Evolutionary conservation across 2,888 invertebrate genomes (phyloP).

Genomic region (Leistus spinibarbis): DNA sequence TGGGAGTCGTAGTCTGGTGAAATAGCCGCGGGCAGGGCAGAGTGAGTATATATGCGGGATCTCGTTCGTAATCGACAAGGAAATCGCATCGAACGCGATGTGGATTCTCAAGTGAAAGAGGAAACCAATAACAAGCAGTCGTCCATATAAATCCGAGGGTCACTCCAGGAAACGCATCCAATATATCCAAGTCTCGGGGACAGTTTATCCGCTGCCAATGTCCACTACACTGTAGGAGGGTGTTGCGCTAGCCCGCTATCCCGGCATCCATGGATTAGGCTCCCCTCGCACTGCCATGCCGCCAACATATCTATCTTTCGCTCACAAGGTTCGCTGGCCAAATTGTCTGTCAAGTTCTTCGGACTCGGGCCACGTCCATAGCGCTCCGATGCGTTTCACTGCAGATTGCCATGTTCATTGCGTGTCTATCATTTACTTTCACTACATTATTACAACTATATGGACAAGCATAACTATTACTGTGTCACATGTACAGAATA

Average conservation of each 20-base stretch:
- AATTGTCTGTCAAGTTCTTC: constrained; percentile 52
- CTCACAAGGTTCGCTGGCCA: constrained; percentile 56
- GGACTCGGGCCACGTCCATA: too few species aligned
- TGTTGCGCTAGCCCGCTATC: constrained; percentile 17
- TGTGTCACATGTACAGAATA: too few species aligned
- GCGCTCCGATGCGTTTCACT: too few species aligned
- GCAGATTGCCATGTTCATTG: too few species aligned
- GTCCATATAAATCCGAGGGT: constrained; percentile 41
- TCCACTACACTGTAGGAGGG: constrained; percentile 17
- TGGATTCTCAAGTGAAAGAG: constrained; percentile 28
- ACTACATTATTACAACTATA: too few species aligned
- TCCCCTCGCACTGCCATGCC: constrained; percentile 39
- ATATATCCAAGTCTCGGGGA: constrained; percentile 52
- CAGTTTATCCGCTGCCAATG: constrained; percentile 31
- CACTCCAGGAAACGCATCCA: constrained; percentile 53
- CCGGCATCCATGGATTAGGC: constrained; percentile 20
- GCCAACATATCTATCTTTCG: constrained; percentile 58
- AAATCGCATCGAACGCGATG: not conserved
- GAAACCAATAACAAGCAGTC: constrained; percentile 39
- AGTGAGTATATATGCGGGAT: not conserved
- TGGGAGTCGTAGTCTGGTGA: not conserved
- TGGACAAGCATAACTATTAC: too few species aligned
- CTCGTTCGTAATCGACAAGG: not conserved
- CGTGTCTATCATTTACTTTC: too few species aligned
- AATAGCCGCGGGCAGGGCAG: not conserved